phyloP scores from a whole-genome alignment of 2,888 invertebrate species.

The Rhodophaea formosa region DNA sequence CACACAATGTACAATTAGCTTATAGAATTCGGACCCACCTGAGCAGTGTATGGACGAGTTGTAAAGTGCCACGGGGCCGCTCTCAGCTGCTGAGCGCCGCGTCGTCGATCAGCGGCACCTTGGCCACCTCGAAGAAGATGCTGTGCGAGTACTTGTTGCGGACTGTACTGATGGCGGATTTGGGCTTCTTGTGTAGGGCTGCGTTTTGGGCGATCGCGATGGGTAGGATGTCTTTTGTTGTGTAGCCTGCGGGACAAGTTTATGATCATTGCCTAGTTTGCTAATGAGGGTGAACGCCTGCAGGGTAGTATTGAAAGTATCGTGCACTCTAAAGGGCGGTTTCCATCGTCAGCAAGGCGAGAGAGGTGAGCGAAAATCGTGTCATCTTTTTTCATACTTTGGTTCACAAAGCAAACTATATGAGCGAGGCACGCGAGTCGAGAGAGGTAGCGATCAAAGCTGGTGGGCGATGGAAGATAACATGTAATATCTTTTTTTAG shows the following conservation, averaged over 20 bases:
- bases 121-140: constrained; percentile 96
- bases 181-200: constrained; percentile 88
- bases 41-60: constrained; percentile 44
- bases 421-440: too few species aligned
- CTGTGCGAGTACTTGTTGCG: constrained; percentile 96
- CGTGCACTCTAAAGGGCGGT: too few species aligned
- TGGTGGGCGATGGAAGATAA: too few species aligned
- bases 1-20: constrained; percentile 30
- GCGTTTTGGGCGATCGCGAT: constrained; percentile 88
- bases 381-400: too few species aligned
- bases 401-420: too few species aligned
- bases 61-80: constrained; percentile 49
- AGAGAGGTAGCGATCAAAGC: too few species aligned
- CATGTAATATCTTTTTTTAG: too few species aligned
- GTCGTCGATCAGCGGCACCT: constrained; percentile 83
- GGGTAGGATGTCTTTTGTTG: constrained; percentile 86
- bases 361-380: too few species aligned
- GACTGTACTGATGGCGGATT: constrained; percentile 90
- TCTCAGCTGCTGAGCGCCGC: constrained; percentile 61
- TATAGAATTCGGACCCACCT: constrained; percentile 63
- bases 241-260: constrained; percentile 83
- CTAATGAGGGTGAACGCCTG: too few species aligned
- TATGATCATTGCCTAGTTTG: too few species aligned
- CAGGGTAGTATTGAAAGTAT: too few species aligned
- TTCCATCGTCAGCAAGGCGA: too few species aligned